Base-by-base conservation (phyloP, 2,797 vertebrate genomes). In the Myripristis jacobus region DNA sequence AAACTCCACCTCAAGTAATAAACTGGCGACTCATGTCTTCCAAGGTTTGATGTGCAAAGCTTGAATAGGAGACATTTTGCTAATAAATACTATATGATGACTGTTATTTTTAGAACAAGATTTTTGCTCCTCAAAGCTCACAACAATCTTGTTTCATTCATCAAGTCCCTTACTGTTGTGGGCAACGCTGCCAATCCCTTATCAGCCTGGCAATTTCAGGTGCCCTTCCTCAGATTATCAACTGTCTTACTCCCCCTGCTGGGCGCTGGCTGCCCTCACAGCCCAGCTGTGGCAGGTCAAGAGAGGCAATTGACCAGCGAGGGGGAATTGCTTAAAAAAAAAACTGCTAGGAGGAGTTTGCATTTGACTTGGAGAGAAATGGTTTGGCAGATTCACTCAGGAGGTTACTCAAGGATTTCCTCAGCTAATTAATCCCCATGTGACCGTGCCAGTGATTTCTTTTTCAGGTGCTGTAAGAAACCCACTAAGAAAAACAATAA, bases 221-320 rank as follows among this genome's bases (percentile, higher is more conserved):
- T 51, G n/a, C 31, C 43, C 55, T 27, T 54, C 25, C 46, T 34
- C 9, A 24, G 56, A 77, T 87, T 75, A 60, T 24, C 70, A 54
- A 77, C 67, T 57, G 75, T 88, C 77, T 91, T 43, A 13, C 85
- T 43, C 90, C 91, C 87, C 65, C 91, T 91, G 87, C 86, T 91
- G 91, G 89, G 68, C 75, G 0, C 48, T 13, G 34, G 0, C 0
- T 2, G 68, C 77, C 53, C 64, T 15, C 75, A 72, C 82, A 87
- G 62, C 57, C 53, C 60, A 41, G 16, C 52, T 22, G 38, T 13
- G 6, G 22, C 18, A 22, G 18, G 64, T 55, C 73, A 70, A 21
- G 2, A 57, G 34, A 19, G 18, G 52, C 12, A 44, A 60, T 25
- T 70, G 69, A 54, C 31, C 69, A 29, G 2, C 29, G 21, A 38